Evolutionary conservation across 2,113 vertebrate genomes (phyloP).

Genomic region (Aptenodytes patagonicus): DNA sequence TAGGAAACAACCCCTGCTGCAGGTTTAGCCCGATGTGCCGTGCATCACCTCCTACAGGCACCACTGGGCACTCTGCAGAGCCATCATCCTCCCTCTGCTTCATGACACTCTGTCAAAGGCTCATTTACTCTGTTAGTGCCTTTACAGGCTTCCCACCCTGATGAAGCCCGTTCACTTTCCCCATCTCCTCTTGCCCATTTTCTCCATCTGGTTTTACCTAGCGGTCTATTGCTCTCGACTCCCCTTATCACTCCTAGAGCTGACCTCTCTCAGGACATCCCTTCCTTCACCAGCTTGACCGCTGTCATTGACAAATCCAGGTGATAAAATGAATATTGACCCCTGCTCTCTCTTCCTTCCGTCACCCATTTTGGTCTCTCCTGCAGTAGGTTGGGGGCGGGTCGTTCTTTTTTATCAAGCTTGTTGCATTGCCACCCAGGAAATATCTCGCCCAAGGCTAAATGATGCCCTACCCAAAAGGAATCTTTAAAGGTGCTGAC

Average conservation of each 20-base stretch:
- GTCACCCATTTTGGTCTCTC: background rate
- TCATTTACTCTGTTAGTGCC: background rate
- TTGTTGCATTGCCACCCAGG: background rate
- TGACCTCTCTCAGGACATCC: background rate
- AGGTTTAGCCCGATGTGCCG: rapidly evolving
- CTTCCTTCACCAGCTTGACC: background rate
- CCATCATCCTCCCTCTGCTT: background rate
- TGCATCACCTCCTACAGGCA: background rate
- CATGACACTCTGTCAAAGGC: background rate
- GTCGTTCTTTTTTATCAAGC: background rate
- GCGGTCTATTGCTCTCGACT: background rate
- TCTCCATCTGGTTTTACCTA: background rate
- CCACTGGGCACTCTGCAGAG: background rate
- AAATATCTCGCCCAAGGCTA: background rate
- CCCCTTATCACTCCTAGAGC: background rate
- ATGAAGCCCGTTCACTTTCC: background rate
- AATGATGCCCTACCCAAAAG: background rate
- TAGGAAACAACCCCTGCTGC: background rate
- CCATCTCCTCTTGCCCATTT: background rate
- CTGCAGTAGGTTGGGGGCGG: background rate
- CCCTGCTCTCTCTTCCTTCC: background rate
- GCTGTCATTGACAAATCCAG: background rate
- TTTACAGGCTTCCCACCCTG: background rate
- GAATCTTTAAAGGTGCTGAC: background rate
- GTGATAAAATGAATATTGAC: background rate